phyloP scores from a whole-genome alignment of 2,888 invertebrate genomes.

The Sinodicranocentrus sp. region DNA sequence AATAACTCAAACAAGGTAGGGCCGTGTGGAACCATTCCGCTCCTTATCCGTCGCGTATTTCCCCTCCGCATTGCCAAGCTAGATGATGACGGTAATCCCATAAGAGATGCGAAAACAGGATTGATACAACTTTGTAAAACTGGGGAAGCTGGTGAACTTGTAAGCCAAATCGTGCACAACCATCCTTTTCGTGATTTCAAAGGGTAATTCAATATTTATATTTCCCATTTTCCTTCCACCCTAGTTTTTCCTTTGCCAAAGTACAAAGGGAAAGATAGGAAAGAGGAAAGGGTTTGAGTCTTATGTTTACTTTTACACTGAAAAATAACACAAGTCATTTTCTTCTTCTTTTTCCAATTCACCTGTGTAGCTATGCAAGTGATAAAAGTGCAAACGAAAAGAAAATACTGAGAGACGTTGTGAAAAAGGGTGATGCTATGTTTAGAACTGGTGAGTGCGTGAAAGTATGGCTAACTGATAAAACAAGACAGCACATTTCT shows the following conservation, averaged over 20 bases:
- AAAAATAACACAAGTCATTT: constrained; percentile 6
- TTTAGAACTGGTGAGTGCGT: constrained; percentile 87
- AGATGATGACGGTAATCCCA: constrained; percentile 91
- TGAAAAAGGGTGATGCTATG: constrained; percentile 91
- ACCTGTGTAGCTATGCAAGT: constrained; percentile 83
- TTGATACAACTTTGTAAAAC: constrained; percentile 85
- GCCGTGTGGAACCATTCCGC: constrained; percentile 95
- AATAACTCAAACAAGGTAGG: constrained; percentile 95
- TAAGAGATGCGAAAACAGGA: constrained; percentile 87
- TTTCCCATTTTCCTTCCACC: neutral
- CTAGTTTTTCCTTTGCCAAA: neutral
- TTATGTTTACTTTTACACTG: neutral
- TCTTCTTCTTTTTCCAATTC: neutral
- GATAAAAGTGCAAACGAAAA: constrained; percentile 93
- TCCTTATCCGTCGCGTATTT: constrained; percentile 91
- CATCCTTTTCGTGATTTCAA: constrained; percentile 95
- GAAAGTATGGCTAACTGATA: neutral
- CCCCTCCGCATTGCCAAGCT: constrained; percentile 96
- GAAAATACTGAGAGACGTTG: constrained; percentile 93
- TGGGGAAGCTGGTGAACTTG: constrained; percentile 96
- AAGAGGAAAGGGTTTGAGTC: too few relatives aligned
- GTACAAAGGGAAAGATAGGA: too few relatives aligned
- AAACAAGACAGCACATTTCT: constrained; percentile 77
- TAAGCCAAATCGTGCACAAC: constrained; percentile 93
- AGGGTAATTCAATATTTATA: constrained; percentile 81